phyloP scores from a whole-genome alignment of 2,113 vertebrate genomes.

The Baryphthengus martii region DNA sequence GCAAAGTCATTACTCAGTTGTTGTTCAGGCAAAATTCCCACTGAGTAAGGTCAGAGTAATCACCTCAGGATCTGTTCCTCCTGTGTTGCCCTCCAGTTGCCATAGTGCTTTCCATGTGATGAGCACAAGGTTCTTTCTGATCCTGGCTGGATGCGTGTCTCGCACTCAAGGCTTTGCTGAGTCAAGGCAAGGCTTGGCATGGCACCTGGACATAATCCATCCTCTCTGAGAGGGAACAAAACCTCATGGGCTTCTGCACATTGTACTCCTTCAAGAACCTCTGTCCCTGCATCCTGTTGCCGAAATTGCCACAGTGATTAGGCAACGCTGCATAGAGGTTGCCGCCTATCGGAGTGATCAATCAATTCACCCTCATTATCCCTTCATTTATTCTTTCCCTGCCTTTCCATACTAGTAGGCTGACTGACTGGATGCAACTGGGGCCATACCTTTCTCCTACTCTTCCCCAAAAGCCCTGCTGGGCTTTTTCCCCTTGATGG shows the following conservation, averaged over 20 bases:
- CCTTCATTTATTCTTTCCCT: neutral
- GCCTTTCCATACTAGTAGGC: neutral
- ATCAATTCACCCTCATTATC: accelerated
- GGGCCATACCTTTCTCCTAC: neutral
- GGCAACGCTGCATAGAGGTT: neutral
- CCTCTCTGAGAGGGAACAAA: neutral
- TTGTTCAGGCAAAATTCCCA: conserved; percentile 62
- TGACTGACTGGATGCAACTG: neutral
- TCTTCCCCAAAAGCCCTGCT: neutral
- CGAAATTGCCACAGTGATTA: accelerated
- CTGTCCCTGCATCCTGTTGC: accelerated
- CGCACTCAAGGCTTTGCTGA: neutral
- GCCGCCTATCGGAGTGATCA: neutral
- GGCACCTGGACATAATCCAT: neutral
- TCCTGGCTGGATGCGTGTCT: neutral
- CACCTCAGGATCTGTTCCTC: conserved; percentile 7
- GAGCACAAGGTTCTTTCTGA: neutral
- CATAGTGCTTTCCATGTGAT: neutral
- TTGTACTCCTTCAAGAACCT: neutral
- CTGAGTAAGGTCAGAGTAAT: conserved; percentile 66
- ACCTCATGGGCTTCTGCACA: neutral
- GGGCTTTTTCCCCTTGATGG: neutral
- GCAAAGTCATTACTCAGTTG: conserved; percentile 61
- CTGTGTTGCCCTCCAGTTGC: neutral
- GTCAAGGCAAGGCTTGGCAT: neutral